Base-by-base conservation (phyloP, 1,140 invertebrate species). In the Sitodiplosis mosellana region DNA sequence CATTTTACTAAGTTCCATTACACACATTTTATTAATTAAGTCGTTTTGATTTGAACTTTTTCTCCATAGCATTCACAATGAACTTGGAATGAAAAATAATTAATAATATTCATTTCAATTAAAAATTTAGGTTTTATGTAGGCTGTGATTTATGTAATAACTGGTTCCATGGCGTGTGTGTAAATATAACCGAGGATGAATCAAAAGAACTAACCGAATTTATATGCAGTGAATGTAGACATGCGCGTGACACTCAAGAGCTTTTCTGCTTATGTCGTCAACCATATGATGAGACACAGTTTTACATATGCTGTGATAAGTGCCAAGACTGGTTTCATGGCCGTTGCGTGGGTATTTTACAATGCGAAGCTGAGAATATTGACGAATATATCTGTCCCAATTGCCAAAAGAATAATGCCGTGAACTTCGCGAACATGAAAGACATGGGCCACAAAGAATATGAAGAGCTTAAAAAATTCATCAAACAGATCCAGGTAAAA, bases 301-400 rank as follows among this genome's bases (percentile, higher is more conserved):
- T 93, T 75, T 93, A 92, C 63, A 96, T 99, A 57, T 94, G 90
- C 56, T 99, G 95, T 68, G 94, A 99, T 65, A 78, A 82, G 45
- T 99, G 95, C 69, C 88, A 97, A 65, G 91, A 96, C 66, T 99
- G 95, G 95, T 98, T 97, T 68, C 95, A 99, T 65, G 93, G 93
- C 4, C 73, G 87, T 46, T 99, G 95, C 66, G 92, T 99, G 8
- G 93, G 92, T 11, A 91, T 97, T 56, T 69, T 95, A 27, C 88
- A 93, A 61, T 84, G 81, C 3, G 91, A 96, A 64, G 91, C 89
- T 6, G 88, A 93, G 59, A 83, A 83, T 56, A 92, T 97, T 52
- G 90, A 94, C 56, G 89, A 91, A 56, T 99, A 97, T 59, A 78
- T 93, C 51, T 99, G 94, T 72, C 91, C 92, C 0, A 87, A 85